These are phyloP conservation scores for Synergus itoensis DNA, from an alignment of 2,888 invertebrate species.

Conservation along the genomic window DNA sequence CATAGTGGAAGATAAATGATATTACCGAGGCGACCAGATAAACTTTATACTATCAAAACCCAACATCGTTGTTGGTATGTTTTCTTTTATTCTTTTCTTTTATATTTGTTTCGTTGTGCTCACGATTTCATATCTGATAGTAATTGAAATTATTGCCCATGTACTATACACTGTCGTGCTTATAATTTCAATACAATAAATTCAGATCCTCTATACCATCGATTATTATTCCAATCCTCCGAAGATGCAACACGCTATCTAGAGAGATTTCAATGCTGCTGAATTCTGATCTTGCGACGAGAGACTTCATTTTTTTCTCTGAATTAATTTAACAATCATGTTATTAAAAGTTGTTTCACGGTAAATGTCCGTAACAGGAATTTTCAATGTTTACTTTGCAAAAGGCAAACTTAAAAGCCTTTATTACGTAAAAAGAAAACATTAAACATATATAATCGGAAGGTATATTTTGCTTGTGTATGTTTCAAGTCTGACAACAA, in stretches of 20 bases:
- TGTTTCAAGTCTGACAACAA: background rate
- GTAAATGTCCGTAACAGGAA: too few species aligned
- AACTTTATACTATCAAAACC: slow-evolving; percentile 28
- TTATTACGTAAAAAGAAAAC: too few species aligned
- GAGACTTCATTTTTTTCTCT: too few species aligned
- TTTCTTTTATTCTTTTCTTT: slow-evolving; percentile 23
- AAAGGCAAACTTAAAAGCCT: too few species aligned
- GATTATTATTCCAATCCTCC: slow-evolving; percentile 18
- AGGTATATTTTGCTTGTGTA: too few species aligned
- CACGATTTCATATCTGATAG: slow-evolving; percentile 32
- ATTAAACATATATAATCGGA: too few species aligned
- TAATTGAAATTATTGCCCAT: slow-evolving; percentile 35
- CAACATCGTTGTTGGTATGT: slow-evolving; percentile 12
- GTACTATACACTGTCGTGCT: slow-evolving; percentile 30
- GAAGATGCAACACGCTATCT: background rate
- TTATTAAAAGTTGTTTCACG: too few species aligned
- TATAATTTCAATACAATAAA: slow-evolving; percentile 39
- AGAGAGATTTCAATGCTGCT: background rate
- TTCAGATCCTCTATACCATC: background rate
- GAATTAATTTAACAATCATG: too few species aligned
- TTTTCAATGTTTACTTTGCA: too few species aligned
- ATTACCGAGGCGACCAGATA: slow-evolving; percentile 27
- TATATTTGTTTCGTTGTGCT: slow-evolving; percentile 24
- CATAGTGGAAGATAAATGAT: slow-evolving; percentile 30
- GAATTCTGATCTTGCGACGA: background rate